phyloP scores from a whole-genome alignment of 2,888 invertebrate species.

The Neoascia interrupta region DNA sequence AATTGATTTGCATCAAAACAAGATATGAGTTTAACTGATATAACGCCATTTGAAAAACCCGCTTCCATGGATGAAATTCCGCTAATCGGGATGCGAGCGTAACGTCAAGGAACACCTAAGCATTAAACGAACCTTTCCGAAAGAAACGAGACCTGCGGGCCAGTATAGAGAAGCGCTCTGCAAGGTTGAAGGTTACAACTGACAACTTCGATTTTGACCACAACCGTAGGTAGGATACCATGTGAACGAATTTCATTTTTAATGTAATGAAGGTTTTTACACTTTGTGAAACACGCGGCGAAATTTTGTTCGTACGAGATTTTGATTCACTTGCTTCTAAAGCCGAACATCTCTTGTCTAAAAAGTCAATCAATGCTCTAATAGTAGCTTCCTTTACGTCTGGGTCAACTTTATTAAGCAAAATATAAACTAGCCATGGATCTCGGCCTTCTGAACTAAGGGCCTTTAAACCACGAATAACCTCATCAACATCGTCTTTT shows the following conservation, averaged over 20 bases:
- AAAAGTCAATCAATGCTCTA: background rate
- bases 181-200: background rate
- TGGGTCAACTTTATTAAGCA: background rate
- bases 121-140: background rate
- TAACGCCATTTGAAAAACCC: background rate
- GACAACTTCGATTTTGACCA: background rate
- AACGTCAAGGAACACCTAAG: background rate
- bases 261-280: background rate
- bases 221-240: background rate
- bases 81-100: background rate
- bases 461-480: background rate
- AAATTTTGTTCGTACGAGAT: background rate
- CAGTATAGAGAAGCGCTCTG: background rate
- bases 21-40: background rate
- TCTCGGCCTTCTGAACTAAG: background rate
- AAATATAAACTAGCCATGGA: background rate
- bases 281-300: background rate
- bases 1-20: background rate
- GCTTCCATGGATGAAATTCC: background rate
- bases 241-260: background rate
- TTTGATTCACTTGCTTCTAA: slow-evolving; percentile 9
- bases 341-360: background rate
- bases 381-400: background rate
- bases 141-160: background rate
- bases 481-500: background rate